Conservation (phyloP, 2,113 vertebrate species). For the Machaerirhynchus nigripectus region DNA sequence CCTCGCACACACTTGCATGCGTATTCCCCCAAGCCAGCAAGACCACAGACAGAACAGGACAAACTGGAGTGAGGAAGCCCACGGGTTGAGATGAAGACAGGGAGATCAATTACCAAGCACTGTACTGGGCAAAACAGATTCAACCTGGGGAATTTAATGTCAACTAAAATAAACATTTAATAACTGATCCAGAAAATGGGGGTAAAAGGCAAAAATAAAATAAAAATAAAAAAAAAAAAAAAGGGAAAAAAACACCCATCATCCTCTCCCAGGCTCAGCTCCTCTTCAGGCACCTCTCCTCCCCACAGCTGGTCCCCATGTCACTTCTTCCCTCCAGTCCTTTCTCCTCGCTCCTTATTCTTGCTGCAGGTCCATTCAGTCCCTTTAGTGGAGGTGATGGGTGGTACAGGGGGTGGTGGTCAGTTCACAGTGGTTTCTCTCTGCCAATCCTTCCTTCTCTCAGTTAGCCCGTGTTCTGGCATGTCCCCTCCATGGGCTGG, state of each 20-base stretch:
- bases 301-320: no score
- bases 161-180: background rate
- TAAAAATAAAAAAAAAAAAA: no score
- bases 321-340: background rate
- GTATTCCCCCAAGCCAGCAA: accelerated
- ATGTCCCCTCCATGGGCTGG: accelerated
- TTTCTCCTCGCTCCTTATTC: background rate
- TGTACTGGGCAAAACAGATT: background rate
- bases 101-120: background rate
- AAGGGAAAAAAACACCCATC: accelerated
- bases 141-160: background rate
- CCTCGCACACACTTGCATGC: accelerated
- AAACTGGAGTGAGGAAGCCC: background rate
- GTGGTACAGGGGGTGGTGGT: no score
- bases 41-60: background rate
- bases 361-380: background rate
- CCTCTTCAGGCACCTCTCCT: background rate
- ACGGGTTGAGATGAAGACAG: background rate
- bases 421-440: background rate
- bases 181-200: background rate
- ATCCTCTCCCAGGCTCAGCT: background rate
- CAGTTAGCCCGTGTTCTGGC: no score
- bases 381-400: background rate
- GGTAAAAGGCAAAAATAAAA: background rate
- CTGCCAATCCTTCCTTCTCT: background rate